Evolutionary conservation across 2,888 invertebrate species (phyloP), one percentile per base, ranked within the genome.

Genomic region (Dorcus parallelipipedus): DNA sequence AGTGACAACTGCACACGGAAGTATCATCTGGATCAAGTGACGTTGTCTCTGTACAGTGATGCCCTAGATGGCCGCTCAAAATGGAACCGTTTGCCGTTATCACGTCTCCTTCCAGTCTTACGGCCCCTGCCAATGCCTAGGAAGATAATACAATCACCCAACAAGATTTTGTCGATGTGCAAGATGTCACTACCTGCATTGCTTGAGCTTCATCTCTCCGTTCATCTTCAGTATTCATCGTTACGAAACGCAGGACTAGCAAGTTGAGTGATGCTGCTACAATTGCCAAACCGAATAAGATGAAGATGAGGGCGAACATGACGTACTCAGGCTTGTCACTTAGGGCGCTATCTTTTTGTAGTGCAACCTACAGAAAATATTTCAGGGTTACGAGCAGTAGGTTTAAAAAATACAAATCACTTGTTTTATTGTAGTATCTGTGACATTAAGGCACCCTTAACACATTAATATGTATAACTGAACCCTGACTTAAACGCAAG

Each of bases 221-320:
- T 80, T 97, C 97, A 73, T 98, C 98, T 78, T 97, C 98, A 0
- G 98, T 98, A 82, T 99, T 99, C 93, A 95, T 94, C 56, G 94
- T 95, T 74, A 95, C 94, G 80, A 95, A 94, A 72, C 98, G 86
- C 69, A 99, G 86, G 64, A 99, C 98, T 66, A 99, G 84, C 68
- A 99, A 83, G 83, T 99, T 99, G 80, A 99, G 90, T 67, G 97
- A 97, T 64, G 99, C 98, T 54, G 98, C 97, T 58, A 99, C 96
- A 66, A 99, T 97, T 49, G 98, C 97, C 78, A 99, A 84, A 63
- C 98, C 98, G 80, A 98, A 97, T 59, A 99, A 87, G 74, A 99
- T 99, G 84, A 99, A 99, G 75, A 99, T 93, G 70, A 99, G 86
- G 59, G 97, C 95, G 80, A 99, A 97, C 84, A 96, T 94, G 73